Evolutionary conservation across 92 coral and sea anemone genomes (phyloP).

Genomic region (Siderastrea radians): DNA sequence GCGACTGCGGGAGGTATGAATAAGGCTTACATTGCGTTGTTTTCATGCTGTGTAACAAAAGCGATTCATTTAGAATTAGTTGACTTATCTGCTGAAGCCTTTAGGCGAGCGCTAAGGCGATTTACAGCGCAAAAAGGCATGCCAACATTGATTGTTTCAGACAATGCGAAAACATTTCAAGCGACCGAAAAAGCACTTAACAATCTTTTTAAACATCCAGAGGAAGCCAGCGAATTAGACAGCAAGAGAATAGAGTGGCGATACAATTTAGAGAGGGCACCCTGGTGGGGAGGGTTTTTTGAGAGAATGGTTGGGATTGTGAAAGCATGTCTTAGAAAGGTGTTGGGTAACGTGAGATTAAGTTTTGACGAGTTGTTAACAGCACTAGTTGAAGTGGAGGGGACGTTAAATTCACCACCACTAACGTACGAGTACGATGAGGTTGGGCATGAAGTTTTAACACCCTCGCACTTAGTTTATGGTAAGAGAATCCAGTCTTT

Average conservation of each 20-base stretch:
- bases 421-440: slow-evolving; percentile 52
- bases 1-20: too few species aligned
- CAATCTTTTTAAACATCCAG: slow-evolving; percentile 22
- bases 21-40: too few species aligned
- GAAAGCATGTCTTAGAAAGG: slow-evolving; percentile 46
- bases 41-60: too few species aligned
- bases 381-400: slow-evolving; percentile 65
- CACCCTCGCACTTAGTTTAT: slow-evolving; percentile 64
- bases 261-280: background rate
- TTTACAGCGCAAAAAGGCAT: slow-evolving; percentile 4
- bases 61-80: too few species aligned
- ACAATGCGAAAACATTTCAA: slow-evolving; percentile 15
- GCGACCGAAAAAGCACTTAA: slow-evolving; percentile 28
- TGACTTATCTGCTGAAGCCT: too few species aligned
- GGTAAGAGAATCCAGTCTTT: slow-evolving; percentile 31
- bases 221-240: slow-evolving; percentile 11
- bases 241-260: slow-evolving; percentile 37
- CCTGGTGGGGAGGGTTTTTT: background rate
- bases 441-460: slow-evolving; percentile 43
- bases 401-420: slow-evolving; percentile 62
- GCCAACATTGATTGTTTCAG: too few species aligned
- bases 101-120: too few species aligned
- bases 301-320: slow-evolving; percentile 42
- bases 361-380: slow-evolving; percentile 60
- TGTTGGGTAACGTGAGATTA: slow-evolving; percentile 56